Evolutionary conservation across 2,888 invertebrate genomes (phyloP).

Genomic region (Phytoseiulus persimilis): DNA sequence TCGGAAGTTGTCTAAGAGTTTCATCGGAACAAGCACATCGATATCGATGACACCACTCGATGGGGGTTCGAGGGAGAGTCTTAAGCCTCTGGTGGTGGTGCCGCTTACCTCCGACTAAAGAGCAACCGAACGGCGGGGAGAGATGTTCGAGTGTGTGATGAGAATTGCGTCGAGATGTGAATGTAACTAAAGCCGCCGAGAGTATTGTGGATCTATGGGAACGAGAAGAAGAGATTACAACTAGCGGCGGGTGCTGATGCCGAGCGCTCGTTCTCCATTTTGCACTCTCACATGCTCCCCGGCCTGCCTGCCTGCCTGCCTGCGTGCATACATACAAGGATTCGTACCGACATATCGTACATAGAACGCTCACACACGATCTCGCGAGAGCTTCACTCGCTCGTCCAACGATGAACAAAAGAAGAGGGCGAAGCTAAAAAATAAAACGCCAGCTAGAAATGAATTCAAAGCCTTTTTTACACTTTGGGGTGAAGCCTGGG

Average conservation of each 20-base stretch:
- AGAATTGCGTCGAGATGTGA: conserved; percentile 5
- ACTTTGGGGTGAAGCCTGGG: neutral
- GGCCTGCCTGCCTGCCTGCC: neutral
- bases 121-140: neutral
- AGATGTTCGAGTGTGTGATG: neutral
- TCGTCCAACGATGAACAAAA: conserved; percentile 5
- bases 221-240: neutral
- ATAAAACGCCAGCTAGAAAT: conserved; percentile 5
- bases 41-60: too few species aligned
- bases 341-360: neutral
- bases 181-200: neutral
- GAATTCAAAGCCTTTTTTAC: neutral
- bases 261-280: neutral
- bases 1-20: too few species aligned
- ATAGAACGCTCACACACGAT: neutral
- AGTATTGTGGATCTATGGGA: neutral
- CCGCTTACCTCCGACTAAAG: neutral
- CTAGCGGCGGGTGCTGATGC: neutral
- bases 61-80: too few species aligned
- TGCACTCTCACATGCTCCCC: neutral
- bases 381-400: neutral
- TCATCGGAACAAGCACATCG: too few species aligned
- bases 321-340: neutral
- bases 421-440: conserved; percentile 5
- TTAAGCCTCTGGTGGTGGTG: neutral